phyloP scores from a whole-genome alignment of 2,888 invertebrate species.

The Ferdinandea cuprea region DNA sequence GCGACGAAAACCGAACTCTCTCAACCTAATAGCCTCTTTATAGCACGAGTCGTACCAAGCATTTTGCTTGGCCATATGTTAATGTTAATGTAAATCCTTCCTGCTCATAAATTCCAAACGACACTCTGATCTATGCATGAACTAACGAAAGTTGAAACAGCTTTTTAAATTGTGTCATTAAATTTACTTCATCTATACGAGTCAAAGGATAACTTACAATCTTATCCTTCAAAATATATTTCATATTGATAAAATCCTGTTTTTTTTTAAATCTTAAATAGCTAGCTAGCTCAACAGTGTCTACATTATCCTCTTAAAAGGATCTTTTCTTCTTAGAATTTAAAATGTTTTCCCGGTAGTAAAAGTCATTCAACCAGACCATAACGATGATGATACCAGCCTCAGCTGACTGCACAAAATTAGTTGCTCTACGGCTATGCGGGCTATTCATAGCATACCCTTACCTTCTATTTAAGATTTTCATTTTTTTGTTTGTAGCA shows the following conservation, averaged over 20 bases:
- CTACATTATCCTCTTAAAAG: not conserved
- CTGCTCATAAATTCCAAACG: too few species aligned
- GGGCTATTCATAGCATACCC: slow-evolving; percentile 14
- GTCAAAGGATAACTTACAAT: too few species aligned
- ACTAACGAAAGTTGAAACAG: too few species aligned
- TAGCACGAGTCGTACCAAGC: too few species aligned
- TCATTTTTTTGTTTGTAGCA: not conserved
- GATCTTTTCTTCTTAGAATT: not conserved
- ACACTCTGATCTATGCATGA: too few species aligned
- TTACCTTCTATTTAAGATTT: not conserved
- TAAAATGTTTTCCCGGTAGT: slow-evolving; percentile 4
- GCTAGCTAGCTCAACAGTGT: not conserved
- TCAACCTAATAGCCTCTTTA: too few species aligned
- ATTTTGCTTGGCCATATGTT: too few species aligned
- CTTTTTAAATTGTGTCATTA: too few species aligned
- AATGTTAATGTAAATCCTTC: too few species aligned
- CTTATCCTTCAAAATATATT: too few species aligned
- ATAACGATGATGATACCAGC: not conserved
- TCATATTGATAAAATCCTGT: not conserved
- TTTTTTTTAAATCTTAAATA: not conserved
- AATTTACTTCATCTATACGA: too few species aligned
- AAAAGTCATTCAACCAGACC: slow-evolving; percentile 25
- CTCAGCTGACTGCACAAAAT: not conserved
- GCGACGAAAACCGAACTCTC: too few species aligned
- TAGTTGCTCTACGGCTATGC: not conserved